phyloP scores from a whole-genome alignment of 2,113 vertebrate species.

The Zootoca vivipara region DNA sequence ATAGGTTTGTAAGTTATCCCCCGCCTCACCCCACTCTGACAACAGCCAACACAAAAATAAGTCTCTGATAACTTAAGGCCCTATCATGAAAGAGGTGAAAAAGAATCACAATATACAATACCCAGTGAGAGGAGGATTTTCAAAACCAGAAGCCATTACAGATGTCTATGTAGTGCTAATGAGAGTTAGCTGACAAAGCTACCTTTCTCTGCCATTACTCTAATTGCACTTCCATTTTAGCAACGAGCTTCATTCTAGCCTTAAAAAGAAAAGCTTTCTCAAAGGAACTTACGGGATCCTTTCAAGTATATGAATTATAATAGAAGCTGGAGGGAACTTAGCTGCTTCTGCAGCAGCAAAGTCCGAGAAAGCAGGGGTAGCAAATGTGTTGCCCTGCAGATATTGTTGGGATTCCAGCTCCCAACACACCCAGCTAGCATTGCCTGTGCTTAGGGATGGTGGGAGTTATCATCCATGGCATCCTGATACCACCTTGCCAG shows the following conservation, averaged over 20 bases:
- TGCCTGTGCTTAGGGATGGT: too few species aligned
- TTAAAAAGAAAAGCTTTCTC: background rate
- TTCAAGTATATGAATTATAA: background rate
- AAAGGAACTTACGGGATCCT: background rate
- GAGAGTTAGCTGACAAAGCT: background rate
- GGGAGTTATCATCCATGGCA: too few species aligned
- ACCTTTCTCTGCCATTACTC: background rate
- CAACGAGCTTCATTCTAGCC: background rate
- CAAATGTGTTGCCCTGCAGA: too few species aligned
- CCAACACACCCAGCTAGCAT: too few species aligned
- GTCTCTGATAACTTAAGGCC: background rate
- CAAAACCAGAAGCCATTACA: background rate
- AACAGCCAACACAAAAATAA: background rate
- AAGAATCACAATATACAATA: background rate
- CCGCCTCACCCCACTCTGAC: too few species aligned
- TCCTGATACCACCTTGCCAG: too few species aligned
- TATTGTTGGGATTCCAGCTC: too few species aligned
- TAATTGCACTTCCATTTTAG: slow-evolving; percentile 5
- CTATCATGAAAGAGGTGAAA: background rate
- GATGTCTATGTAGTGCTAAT: background rate
- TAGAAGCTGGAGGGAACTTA: too few species aligned
- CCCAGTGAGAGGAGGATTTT: background rate
- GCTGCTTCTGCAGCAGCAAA: too few species aligned
- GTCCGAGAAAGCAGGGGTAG: too few species aligned
- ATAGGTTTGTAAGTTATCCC: background rate